Conservation (phyloP, 1,140 invertebrate species). For the Metopolophium dirhodum region DNA sequence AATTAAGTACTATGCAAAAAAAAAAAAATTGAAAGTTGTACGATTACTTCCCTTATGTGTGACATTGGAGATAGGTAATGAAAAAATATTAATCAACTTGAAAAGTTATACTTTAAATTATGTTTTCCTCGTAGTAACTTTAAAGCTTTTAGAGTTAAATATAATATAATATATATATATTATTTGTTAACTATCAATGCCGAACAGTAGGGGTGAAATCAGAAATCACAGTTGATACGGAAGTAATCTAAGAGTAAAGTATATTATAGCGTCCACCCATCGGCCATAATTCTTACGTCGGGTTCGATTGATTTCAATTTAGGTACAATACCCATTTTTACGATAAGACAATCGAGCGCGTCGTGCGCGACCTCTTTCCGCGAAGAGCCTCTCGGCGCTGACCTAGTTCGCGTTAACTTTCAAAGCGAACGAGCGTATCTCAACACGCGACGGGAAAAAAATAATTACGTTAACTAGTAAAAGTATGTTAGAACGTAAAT, state of each 20-base stretch:
- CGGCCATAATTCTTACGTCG: not conserved
- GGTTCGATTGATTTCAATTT: not conserved
- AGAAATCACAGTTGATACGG: accelerated
- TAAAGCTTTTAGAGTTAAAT: not conserved
- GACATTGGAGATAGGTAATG: not conserved
- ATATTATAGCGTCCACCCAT: not conserved
- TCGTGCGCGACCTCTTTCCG: conserved; percentile 26
- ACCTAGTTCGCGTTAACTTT: conserved; percentile 25
- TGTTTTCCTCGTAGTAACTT: not conserved
- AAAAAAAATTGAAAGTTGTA: not conserved
- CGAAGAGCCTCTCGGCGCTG: conserved; percentile 11
- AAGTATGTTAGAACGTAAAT: conserved; percentile 36
- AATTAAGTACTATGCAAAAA: not conserved
- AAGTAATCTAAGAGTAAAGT: not conserved
- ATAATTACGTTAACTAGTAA: not conserved
- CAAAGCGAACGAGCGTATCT: conserved; percentile 20
- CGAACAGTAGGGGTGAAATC: not conserved
- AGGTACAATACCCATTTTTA: not conserved
- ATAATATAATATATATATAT: too few relatives aligned
- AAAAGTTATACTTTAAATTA: not conserved
- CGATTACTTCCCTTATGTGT: not conserved
- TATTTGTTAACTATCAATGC: not conserved
- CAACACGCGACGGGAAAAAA: conserved; percentile 21
- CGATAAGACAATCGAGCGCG: not conserved
- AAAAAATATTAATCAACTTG: not conserved